phyloP scores from a whole-genome alignment of 2,797 vertebrate genomes.

The Lagodon rhomboides region DNA sequence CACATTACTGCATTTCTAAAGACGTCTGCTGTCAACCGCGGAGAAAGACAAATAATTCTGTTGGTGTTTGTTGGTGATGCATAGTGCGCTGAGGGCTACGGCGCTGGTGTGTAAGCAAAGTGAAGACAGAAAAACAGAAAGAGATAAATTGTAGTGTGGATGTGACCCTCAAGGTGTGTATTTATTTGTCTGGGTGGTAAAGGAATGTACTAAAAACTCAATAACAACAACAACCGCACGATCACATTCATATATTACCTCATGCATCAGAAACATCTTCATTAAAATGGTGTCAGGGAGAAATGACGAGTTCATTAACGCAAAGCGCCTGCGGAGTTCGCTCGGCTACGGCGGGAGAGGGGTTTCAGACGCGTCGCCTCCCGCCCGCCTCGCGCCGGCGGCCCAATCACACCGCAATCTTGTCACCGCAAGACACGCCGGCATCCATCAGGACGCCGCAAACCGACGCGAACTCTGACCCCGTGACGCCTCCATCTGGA shows the following conservation, averaged over 20 bases:
- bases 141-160: constrained; percentile 40
- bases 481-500: constrained; percentile 73
- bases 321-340: constrained; percentile 65
- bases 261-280: constrained; percentile 53
- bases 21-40: constrained; percentile 26
- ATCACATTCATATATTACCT: constrained; percentile 47
- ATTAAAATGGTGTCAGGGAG: constrained; percentile 63
- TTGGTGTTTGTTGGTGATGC: constrained; percentile 32
- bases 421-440: constrained; percentile 67
- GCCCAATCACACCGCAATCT: constrained; percentile 63
- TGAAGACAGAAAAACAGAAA: constrained; percentile 18
- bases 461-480: constrained; percentile 80
- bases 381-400: constrained; percentile 49
- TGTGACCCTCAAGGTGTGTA: constrained; percentile 20
- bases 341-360: constrained; percentile 30
- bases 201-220: constrained; percentile 34
- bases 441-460: constrained; percentile 74
- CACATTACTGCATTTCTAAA: constrained; percentile 34
- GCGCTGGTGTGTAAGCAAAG: constrained; percentile 22
- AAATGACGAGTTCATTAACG: constrained; percentile 79
- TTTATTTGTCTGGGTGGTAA: constrained; percentile 34
- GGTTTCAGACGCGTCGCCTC: constrained; percentile 42
- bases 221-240: constrained; percentile 18
- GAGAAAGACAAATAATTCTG: constrained; percentile 39
- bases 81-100: constrained; percentile 24